Percentiles rank a stretch among this genome's conserved stretches.
phyloP scores from a whole-genome alignment of 2,113 vertebrate genomes.

The Platichthys stellatus region DNA sequence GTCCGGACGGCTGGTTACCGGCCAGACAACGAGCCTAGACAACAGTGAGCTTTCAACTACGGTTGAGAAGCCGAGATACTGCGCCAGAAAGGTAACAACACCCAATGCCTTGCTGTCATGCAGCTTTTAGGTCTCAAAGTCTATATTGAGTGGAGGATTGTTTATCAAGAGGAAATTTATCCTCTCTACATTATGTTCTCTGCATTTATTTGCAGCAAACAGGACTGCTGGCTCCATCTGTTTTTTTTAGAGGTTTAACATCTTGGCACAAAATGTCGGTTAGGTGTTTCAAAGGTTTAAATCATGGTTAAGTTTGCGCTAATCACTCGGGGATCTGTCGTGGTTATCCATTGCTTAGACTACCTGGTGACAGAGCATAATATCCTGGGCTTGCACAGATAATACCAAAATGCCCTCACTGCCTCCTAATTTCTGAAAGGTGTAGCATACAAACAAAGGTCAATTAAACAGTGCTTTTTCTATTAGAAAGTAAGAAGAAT shows the following conservation, averaged over 20 bases:
- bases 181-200: constrained; percentile 19
- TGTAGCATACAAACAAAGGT: not conserved
- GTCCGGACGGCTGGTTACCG: too few species aligned
- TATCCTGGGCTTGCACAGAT: not conserved
- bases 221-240: not conserved
- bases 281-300: constrained; percentile 27
- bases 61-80: too few species aligned
- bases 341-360: not conserved
- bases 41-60: too few species aligned
- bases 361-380: constrained; percentile 7
- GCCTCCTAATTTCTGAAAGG: not conserved
- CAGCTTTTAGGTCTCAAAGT: constrained; percentile 24
- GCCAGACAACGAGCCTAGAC: too few species aligned
- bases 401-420: not conserved
- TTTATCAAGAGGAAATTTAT: constrained; percentile 30
- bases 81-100: too few species aligned
- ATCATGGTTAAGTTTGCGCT: constrained; percentile 10
- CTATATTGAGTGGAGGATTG: constrained; percentile 29
- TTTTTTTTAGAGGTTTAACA: constrained; percentile 7
- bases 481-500: too few species aligned
- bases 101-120: constrained; percentile 17
- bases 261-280: constrained; percentile 35
- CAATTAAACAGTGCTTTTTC: too few species aligned
- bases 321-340: constrained; percentile 20
- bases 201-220: constrained; percentile 25